Base-by-base conservation (phyloP, 2,888 invertebrate species). In the Scaeva pyrastri region DNA sequence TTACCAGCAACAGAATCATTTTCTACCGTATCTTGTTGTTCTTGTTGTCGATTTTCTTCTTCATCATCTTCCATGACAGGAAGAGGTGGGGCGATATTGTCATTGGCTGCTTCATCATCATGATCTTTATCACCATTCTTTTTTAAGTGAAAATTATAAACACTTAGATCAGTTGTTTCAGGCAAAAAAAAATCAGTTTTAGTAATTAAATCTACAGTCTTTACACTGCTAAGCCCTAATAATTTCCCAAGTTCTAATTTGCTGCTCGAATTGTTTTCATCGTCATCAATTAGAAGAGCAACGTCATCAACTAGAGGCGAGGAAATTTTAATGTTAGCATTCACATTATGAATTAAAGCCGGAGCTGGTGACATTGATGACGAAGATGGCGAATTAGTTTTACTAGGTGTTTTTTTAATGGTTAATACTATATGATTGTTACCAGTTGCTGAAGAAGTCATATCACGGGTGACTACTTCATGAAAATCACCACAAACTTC, bases 351-450 rank as follows among this genome's bases (percentile, higher is more conserved):
- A 12, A 58, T 36, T 10, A 84, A 73, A 23, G 72, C 68, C 1
- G 90, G 88, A 10, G 90, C 89, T 10, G 81, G 79, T 21, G 86
- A 87, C 39, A 88, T 88, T 14, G 89, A 82, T 3, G 90, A 89
- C 21, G 89, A 89, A 8, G 89, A 89, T 2, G 90, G 89, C 0
- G 91, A 91, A 75, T 89, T 90, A 0, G 89, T 89, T 89, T 91
- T 91, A 66, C 89, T 90, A 14, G 91, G 90, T 6, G 91, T 91
- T 88, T 92, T 92, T 48, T 91, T 91, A 60, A 92, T 91, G 12
- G 91, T 91, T 75, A 92, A 60, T 1, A 92, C 91, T 39, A 92
- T 91, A 71, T 91, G 91, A 88, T 91, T 91, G 48, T 88, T 89
- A 1, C 87, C 89, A 19, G 87, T 88, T 23, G 88, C 88, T n/a